Evolutionary conservation across 2,888 invertebrate genomes (phyloP), one percentile per base, ranked within the genome.

Genomic region (Pristionchus fissidentatus): DNA sequence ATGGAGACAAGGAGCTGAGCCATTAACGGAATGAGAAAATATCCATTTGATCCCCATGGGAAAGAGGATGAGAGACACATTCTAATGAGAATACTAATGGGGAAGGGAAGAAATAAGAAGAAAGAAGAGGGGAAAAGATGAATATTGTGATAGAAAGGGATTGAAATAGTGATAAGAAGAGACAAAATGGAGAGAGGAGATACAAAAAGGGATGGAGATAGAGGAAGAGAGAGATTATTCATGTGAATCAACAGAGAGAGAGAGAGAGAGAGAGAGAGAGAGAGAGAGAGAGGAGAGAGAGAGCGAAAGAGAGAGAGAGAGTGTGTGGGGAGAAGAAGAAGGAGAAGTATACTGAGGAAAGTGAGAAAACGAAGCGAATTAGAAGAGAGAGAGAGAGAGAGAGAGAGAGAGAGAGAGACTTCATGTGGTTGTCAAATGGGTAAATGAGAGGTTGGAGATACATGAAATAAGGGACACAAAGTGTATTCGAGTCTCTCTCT

Each of bases 61-160:
- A 62, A 43, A 7, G 62, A 75, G 60, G 32, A 32, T 32, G 60
- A 62, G 49, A 52, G 49, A 41, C n/a, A 41, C 32, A 52, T 26
- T 52, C 77, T 35, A 49, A 41, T 77, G 52, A 46, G 77, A 35
- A 46, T 22, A 77, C 77, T 52, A 52, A 41, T 55, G 80, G 62
- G 73, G 55, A 77, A 62, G 70, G 49, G 49, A 55, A 81, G 70
- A 83, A 29, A 70, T 62, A 19, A 35, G 35, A 22, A n/a, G n/a
- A n/a, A n/a, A n/a, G n/a, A n/a, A n/a, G n/a, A n/a, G n/a, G 62
- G 77, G 83, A 80, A 73, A 52, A 52, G 77, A 60, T 84, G 78
- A 81, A 85, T 81, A 84, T 73, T 70, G 75, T 55, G 75, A 82
- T 75, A 84, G 83, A 85, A 35, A 52, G 77, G 57, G 73, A 79